Percentiles rank a stretch among this genome's conserved stretches.
Conservation (phyloP, 2,888 invertebrate genomes). For the Escarpia spicata region DNA sequence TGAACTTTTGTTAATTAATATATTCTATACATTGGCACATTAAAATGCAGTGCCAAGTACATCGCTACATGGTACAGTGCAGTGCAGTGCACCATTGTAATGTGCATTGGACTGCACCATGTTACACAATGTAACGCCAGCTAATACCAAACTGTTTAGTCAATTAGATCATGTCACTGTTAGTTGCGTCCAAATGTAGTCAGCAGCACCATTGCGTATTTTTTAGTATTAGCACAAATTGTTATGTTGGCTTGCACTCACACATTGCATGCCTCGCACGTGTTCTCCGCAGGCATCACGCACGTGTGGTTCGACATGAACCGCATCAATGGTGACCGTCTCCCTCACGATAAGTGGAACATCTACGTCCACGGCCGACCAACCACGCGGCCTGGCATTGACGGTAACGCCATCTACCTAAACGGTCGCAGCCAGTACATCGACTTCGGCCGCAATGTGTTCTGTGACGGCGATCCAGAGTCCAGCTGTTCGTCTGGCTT, state of each 20-base stretch:
- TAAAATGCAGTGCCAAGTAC: too few relatives aligned
- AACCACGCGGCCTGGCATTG: constrained; percentile 30
- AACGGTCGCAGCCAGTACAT: constrained; percentile 57
- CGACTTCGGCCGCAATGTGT: constrained; percentile 55
- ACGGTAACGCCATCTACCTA: constrained; percentile 44
- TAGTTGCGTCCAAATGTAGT: background rate
- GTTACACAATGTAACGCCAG: background rate
- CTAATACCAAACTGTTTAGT: background rate
- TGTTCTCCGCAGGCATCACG: constrained; percentile 43
- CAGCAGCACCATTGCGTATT: background rate
- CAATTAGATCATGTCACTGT: background rate
- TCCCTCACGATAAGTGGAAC: constrained; percentile 33
- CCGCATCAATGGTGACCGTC: constrained; percentile 33
- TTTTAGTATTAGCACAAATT: background rate
- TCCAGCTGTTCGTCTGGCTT: constrained; percentile 56
- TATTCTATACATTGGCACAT: too few relatives aligned
- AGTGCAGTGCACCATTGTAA: too few relatives aligned
- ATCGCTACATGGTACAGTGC: too few relatives aligned
- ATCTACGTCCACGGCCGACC: constrained; percentile 36
- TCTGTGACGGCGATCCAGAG: constrained; percentile 58
- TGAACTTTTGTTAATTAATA: too few relatives aligned
- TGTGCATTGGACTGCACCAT: too few relatives aligned
- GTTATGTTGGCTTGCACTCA: background rate
- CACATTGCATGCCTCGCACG: constrained; percentile 21
- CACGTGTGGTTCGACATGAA: constrained; percentile 42